A percentile compares a stretch with the other conserved stretches of the same genome.
Evolutionary conservation across 2,113 vertebrate genomes (phyloP).

Genomic region (Syngnathus typhle): DNA sequence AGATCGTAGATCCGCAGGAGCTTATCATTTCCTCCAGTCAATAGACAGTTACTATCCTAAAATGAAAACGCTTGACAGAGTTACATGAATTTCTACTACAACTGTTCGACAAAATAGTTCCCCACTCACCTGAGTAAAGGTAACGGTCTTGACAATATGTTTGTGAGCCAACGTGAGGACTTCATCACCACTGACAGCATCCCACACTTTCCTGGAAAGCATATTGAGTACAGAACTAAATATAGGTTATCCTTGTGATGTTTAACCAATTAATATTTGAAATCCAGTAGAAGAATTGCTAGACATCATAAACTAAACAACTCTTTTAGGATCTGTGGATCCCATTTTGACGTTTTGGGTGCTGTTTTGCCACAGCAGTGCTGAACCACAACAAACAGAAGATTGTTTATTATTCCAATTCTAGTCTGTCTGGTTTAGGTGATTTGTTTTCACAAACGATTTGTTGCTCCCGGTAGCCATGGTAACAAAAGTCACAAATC

Average conservation of each 20-base stretch:
- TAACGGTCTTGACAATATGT: conserved; percentile 95
- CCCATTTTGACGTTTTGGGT: too few species aligned
- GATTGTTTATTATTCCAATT: too few species aligned
- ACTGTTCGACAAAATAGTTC: neutral
- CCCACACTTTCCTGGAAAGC: conserved; percentile 93
- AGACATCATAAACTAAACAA: too few species aligned
- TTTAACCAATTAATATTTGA: neutral
- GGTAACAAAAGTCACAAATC: too few species aligned
- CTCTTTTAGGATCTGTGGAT: too few species aligned
- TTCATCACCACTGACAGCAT: conserved; percentile 94
- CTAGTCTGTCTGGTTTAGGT: too few species aligned
- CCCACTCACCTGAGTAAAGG: conserved; percentile 85
- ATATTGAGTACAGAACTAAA: neutral
- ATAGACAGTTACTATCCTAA: conserved; percentile 88
- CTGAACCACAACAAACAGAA: too few species aligned
- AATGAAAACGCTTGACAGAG: neutral
- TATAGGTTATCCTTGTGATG: neutral
- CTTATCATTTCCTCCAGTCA: conserved; percentile 96
- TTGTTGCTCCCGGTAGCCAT: too few species aligned
- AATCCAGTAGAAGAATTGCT: too few species aligned
- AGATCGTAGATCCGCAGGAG: conserved; percentile 92
- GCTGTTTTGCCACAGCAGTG: too few species aligned
- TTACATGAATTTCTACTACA: neutral
- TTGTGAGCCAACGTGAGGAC: conserved; percentile 93
- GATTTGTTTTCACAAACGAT: too few species aligned